Evolutionary conservation across 2,113 vertebrate species (phyloP).

Genomic region (Gallinago media): DNA sequence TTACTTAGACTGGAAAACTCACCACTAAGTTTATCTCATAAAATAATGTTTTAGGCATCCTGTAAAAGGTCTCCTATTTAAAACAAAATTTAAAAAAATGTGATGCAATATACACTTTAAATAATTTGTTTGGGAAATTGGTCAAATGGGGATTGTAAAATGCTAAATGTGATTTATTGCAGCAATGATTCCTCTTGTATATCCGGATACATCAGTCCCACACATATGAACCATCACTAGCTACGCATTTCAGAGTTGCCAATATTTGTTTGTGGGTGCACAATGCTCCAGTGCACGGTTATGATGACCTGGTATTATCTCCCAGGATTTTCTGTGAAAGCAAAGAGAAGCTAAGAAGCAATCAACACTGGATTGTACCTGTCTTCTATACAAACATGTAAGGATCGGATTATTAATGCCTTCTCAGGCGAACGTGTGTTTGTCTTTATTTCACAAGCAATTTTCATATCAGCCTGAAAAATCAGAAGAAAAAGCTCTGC

Average conservation of each 20-base stretch:
- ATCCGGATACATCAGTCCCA: not conserved
- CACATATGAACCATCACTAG: not conserved
- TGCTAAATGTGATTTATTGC: not conserved
- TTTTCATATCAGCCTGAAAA: slow-evolving; percentile 67
- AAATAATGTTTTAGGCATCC: not conserved
- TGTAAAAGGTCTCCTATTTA: not conserved
- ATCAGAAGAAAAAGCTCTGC: slow-evolving; percentile 36
- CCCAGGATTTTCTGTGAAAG: slow-evolving; percentile 69
- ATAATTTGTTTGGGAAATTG: slow-evolving; percentile 31
- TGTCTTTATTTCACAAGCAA: slow-evolving; percentile 79
- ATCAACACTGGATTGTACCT: slow-evolving; percentile 75
- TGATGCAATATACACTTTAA: not conserved
- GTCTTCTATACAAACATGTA: slow-evolving; percentile 76
- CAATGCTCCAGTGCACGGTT: not conserved
- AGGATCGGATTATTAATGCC: slow-evolving; percentile 79
- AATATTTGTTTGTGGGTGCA: not conserved
- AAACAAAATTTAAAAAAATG: not conserved
- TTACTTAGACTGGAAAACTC: slow-evolving; percentile 48
- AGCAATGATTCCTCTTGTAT: not conserved
- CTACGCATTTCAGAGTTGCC: slow-evolving; percentile 3
- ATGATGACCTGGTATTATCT: slow-evolving; percentile 24
- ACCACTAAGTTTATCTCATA: not conserved
- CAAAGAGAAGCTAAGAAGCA: slow-evolving; percentile 70
- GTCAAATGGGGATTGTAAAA: not conserved
- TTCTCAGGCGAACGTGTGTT: slow-evolving; percentile 66